phyloP scores from a whole-genome alignment of 2,797 vertebrate genomes.

The Vespertilio murinus region DNA sequence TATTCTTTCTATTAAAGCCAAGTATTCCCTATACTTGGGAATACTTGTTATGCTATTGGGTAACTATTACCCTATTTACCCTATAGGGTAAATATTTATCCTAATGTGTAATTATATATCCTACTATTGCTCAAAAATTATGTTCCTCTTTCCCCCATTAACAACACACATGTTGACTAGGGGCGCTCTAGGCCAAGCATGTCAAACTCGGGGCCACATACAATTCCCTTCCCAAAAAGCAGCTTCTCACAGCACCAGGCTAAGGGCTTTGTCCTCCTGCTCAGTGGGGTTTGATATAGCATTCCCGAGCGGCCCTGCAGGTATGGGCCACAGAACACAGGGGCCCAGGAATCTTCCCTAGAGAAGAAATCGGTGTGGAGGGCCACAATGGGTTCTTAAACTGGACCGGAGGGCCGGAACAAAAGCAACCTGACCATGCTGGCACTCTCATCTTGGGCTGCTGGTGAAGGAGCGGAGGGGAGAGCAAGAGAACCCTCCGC shows the following conservation, averaged over 20 bases:
- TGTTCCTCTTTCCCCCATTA: background rate
- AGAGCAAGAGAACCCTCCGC: too few species aligned
- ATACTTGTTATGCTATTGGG: background rate
- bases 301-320: background rate
- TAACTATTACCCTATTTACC: background rate
- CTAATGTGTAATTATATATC: background rate
- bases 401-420: too few species aligned
- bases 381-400: too few species aligned
- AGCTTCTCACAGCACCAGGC: background rate
- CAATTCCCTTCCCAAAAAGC: background rate
- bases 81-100: background rate
- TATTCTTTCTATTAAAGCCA: conserved; percentile 11
- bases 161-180: background rate
- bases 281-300: background rate
- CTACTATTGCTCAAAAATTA: background rate
- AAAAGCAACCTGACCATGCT: too few species aligned
- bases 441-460: too few species aligned
- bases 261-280: background rate
- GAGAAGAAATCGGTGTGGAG: background rate
- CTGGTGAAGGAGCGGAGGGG: too few species aligned
- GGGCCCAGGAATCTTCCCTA: background rate
- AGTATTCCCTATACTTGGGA: background rate
- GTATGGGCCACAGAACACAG: background rate
- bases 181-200: background rate
- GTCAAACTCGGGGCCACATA: too few species aligned